These are phyloP conservation scores for Drosophila subpulchrella DNA, from an alignment of 1,140 invertebrate species.

Conservation along the genomic window DNA sequence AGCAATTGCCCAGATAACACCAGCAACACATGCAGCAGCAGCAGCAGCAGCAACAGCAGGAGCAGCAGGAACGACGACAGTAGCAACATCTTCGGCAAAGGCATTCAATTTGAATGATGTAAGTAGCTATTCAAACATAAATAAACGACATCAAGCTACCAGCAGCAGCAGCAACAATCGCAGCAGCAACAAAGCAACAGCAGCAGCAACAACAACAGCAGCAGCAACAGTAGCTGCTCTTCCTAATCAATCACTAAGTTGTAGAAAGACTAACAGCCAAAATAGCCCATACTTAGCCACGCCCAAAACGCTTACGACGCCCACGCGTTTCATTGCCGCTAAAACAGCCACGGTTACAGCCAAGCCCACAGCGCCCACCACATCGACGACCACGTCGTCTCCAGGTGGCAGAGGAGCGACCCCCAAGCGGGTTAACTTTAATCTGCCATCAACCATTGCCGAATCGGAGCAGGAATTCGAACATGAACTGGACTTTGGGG, in stretches of 20 bases:
- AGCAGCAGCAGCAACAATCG: slow-evolving; percentile 51
- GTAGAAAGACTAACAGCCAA: slow-evolving; percentile 44
- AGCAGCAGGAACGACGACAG: slow-evolving; percentile 6
- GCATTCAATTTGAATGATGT: slow-evolving; percentile 80
- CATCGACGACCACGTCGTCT: slow-evolving; percentile 1
- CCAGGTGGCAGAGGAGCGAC: slow-evolving; percentile 1
- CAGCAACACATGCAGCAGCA: slow-evolving; percentile 8
- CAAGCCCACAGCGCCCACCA: slow-evolving; percentile 23
- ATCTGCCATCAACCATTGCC: slow-evolving; percentile 65
- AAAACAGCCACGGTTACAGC: slow-evolving; percentile 56
- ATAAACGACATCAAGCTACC: slow-evolving; percentile 73
- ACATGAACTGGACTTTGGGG: slow-evolving; percentile 28
- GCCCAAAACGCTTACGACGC: slow-evolving; percentile 73
- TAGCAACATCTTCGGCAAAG: slow-evolving; percentile 26
- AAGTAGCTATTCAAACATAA: slow-evolving; percentile 71
- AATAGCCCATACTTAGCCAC: slow-evolving; percentile 41
- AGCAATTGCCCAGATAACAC: slow-evolving; percentile 15
- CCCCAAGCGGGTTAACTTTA: slow-evolving; percentile 74
- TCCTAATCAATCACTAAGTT: slow-evolving; percentile 44
- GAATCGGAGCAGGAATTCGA: slow-evolving; percentile 62
- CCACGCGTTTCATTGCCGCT: slow-evolving; percentile 70
- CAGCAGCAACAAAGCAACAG: slow-evolving; percentile 14
- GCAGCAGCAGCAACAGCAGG: no score
- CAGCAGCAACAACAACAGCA: slow-evolving; percentile 24
- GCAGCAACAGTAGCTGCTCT: slow-evolving; percentile 26